These are phyloP conservation scores for Dicycla oo DNA, from an alignment of 2,888 invertebrate species.

Conservation along the genomic window DNA sequence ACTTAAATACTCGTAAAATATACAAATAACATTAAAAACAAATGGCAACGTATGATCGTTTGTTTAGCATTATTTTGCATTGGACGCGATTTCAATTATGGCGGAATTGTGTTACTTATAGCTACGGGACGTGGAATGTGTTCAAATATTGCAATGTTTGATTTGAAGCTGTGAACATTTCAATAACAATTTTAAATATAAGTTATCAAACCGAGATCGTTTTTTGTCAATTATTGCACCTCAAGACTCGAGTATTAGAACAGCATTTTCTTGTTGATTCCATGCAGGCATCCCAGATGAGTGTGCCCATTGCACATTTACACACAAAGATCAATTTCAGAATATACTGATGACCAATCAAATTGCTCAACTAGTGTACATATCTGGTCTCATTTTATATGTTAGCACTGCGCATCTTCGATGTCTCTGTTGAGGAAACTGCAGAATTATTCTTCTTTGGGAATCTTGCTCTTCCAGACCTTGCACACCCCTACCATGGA, in stretches of 20 bases:
- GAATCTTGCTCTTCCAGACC: no score
- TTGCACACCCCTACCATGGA: no score
- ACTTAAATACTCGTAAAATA: slow-evolving; percentile 67
- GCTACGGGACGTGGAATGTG: slow-evolving; percentile 68
- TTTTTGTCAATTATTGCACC: slow-evolving; percentile 17
- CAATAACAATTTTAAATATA: background rate
- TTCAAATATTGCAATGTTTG: slow-evolving; percentile 44
- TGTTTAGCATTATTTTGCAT: slow-evolving; percentile 63
- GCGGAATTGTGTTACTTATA: slow-evolving; percentile 67
- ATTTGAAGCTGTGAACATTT: slow-evolving; percentile 46
- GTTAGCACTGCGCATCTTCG: background rate
- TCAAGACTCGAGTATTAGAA: background rate
- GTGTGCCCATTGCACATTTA: background rate
- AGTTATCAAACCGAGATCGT: slow-evolving; percentile 11
- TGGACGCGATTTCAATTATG: slow-evolving; percentile 69
- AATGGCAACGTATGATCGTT: slow-evolving; percentile 69
- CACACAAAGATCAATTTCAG: background rate
- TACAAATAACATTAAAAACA: slow-evolving; percentile 70
- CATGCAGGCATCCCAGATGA: background rate
- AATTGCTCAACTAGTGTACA: slow-evolving; percentile 27
- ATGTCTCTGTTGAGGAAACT: no score
- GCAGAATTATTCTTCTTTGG: no score
- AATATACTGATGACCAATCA: slow-evolving; percentile 25
- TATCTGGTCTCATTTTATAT: background rate
- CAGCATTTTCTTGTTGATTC: background rate